Conservation (phyloP, 2,888 invertebrate species). For the Oligia latruncula region DNA sequence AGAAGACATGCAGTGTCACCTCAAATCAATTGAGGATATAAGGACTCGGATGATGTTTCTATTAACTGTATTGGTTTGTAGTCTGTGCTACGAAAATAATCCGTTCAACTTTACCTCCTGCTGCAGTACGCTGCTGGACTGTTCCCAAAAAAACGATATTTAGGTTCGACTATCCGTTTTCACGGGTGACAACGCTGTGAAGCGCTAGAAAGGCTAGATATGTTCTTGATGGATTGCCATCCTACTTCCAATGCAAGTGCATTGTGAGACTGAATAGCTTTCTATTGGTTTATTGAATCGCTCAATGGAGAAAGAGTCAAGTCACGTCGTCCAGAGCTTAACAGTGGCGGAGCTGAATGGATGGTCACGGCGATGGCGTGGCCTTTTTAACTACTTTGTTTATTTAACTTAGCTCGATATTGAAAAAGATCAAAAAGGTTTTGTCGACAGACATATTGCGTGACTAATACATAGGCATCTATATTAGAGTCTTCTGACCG, state of each 20-base stretch:
- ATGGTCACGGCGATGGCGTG: not conserved
- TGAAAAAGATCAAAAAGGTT: not conserved
- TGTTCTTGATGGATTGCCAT: not conserved
- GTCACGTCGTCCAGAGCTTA: not conserved
- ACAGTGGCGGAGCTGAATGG: not conserved
- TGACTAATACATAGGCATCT: too few relatives aligned
- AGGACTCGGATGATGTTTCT: too few relatives aligned
- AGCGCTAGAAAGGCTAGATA: too few relatives aligned
- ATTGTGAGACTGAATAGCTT: too few relatives aligned
- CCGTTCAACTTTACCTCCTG: not conserved
- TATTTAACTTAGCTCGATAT: not conserved
- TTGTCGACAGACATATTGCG: not conserved
- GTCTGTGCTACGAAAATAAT: not conserved
- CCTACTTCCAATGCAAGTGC: not conserved
- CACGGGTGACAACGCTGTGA: not conserved
- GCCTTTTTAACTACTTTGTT: not conserved
- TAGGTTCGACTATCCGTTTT: not conserved
- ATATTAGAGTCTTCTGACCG: too few relatives aligned
- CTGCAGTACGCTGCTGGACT: not conserved
- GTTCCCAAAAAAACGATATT: not conserved
- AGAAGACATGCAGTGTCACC: not conserved
- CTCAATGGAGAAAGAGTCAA: not conserved
- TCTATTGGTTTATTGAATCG: not conserved
- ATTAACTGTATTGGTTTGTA: not conserved
- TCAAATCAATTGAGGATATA: too few relatives aligned